Evolutionary conservation across 2,113 vertebrate genomes (phyloP).

Genomic region (Atrichornis clamosus): DNA sequence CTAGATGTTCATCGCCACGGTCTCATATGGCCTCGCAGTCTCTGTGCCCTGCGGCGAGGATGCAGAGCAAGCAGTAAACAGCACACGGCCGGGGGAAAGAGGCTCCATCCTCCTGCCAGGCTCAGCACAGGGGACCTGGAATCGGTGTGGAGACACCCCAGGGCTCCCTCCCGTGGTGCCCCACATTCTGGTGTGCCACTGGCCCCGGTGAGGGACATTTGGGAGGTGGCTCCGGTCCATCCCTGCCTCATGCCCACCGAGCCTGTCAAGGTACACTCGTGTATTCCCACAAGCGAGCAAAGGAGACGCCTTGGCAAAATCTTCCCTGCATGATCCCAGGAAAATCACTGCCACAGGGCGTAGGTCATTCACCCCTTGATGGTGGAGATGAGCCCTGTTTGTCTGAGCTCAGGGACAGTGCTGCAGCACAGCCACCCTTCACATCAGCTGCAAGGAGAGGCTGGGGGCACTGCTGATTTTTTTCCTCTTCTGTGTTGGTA

Average conservation of each 20-base stretch:
- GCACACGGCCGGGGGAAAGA: not conserved
- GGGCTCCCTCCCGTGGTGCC: not conserved
- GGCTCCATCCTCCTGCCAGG: not conserved
- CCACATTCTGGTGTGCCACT: not conserved
- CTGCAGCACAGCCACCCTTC: not conserved
- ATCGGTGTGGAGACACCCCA: not conserved
- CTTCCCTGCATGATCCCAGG: not conserved
- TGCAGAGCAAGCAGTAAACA: not conserved
- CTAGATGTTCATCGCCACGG: not conserved
- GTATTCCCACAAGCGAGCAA: not conserved
- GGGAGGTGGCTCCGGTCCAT: not conserved
- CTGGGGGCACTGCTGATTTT: not conserved
- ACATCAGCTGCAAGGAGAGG: fast-evolving
- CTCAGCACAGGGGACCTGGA: fast-evolving
- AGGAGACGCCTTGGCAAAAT: not conserved
- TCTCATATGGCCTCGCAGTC: not conserved
- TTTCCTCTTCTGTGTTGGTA: not conserved
- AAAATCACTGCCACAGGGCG: not conserved
- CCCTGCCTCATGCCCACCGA: fast-evolving
- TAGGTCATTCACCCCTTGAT: not conserved
- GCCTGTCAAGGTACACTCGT: fast-evolving
- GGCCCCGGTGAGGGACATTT: fast-evolving
- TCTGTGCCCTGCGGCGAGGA: not conserved
- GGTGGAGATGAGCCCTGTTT: not conserved
- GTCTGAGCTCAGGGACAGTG: fast-evolving